A percentile compares a stretch with the other conserved stretches of the same genome.
Evolutionary conservation across 2,888 invertebrate species (phyloP).

Genomic region (Blastobasis lacticolella): DNA sequence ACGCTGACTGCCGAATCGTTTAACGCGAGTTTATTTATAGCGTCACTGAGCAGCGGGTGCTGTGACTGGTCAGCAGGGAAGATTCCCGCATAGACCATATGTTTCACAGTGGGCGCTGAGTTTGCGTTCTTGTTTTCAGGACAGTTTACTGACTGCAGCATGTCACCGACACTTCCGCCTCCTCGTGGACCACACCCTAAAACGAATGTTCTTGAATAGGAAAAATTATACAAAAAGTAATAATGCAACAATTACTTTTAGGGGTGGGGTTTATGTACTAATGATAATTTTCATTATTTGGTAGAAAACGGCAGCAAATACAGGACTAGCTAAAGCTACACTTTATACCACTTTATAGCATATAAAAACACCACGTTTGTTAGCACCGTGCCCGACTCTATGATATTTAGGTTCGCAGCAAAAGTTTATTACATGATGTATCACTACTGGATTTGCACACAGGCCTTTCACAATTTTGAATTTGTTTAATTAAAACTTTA

Average conservation of each 20-base stretch:
- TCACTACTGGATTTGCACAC: too few species aligned
- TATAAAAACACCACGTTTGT: too few species aligned
- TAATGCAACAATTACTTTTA: too few species aligned
- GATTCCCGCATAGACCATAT: slow-evolving; percentile 75
- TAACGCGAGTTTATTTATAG: slow-evolving; percentile 92
- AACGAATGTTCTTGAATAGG: slow-evolving; percentile 8
- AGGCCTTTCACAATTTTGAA: too few species aligned
- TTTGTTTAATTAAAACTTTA: neutral
- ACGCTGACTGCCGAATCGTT: slow-evolving; percentile 96
- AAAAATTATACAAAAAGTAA: neutral
- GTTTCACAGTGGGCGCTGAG: slow-evolving; percentile 43
- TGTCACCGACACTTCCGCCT: slow-evolving; percentile 62
- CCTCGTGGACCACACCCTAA: slow-evolving; percentile 62
- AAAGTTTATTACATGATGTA: too few species aligned
- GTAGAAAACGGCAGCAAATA: too few species aligned
- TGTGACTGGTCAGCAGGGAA: slow-evolving; percentile 95
- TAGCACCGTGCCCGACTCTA: too few species aligned
- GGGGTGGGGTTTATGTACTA: too few species aligned
- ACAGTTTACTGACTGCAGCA: slow-evolving; percentile 44
- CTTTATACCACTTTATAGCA: too few species aligned
- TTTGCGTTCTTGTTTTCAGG: slow-evolving; percentile 25
- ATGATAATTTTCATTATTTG: too few species aligned
- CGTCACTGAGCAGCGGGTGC: slow-evolving; percentile 80
- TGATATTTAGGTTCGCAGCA: too few species aligned
- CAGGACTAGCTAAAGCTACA: too few species aligned